Percentiles rank a stretch among this genome's conserved stretches.
Conservation (phyloP, 2,797 vertebrate genomes). For the Danio aesculapii region DNA sequence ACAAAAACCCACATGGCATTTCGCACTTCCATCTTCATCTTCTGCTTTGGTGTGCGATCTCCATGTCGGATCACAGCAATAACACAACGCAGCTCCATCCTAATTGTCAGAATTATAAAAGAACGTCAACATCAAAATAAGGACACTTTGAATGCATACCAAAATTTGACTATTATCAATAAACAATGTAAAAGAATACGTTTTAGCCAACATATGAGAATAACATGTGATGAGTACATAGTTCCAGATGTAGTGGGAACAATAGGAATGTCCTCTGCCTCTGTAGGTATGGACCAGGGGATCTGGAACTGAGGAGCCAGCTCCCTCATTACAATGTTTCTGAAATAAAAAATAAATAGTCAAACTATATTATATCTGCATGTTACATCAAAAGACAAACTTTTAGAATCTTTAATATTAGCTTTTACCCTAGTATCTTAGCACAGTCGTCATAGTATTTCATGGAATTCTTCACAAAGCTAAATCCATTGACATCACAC, state of each 20-base stretch:
- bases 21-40: constrained; percentile 99
- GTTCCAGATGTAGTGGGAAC: constrained; percentile 98
- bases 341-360: constrained; percentile 62
- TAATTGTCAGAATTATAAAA: constrained; percentile 62
- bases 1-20: constrained; percentile 85
- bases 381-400: not conserved
- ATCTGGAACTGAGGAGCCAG: constrained; percentile 98
- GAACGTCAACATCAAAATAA: not conserved
- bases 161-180: not conserved
- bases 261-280: constrained; percentile 98
- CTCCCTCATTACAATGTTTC: constrained; percentile 98
- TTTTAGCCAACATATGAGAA: not conserved
- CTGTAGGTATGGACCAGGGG: constrained; percentile 97
- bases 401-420: not conserved
- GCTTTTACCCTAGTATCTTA: constrained; percentile 93
- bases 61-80: constrained; percentile 97
- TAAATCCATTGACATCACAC: constrained; percentile 98
- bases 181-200: not conserved
- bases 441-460: constrained; percentile 99
- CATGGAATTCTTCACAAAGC: constrained; percentile 99
- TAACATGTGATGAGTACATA: constrained; percentile 84
- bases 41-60: constrained; percentile 97
- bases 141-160: not conserved
- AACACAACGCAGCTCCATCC: constrained; percentile 99
- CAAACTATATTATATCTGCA: not conserved